These are phyloP conservation scores for Crioceris asparagi DNA, from an alignment of 2,888 invertebrate genomes.

Conservation along the genomic window DNA sequence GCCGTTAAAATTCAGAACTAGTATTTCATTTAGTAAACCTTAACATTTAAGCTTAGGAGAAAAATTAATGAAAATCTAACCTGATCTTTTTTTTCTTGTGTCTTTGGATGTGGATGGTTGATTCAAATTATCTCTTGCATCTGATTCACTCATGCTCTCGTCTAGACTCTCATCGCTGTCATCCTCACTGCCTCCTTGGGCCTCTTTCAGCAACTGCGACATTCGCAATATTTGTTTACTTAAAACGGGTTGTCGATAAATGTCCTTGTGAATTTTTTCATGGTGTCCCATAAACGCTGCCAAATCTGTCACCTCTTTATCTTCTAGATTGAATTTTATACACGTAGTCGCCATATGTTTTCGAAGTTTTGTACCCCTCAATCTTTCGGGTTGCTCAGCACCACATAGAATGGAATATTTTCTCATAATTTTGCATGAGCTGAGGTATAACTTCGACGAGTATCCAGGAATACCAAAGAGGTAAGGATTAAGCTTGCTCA, in stretches of 20 bases:
- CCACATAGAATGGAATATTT: constrained; percentile 20
- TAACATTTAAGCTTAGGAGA: too few relatives aligned
- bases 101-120: constrained; percentile 7
- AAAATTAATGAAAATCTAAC: constrained; percentile 1
- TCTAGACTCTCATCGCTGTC: background rate
- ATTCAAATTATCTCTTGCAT: constrained; percentile 5
- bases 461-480: constrained; percentile 12
- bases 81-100: constrained; percentile 4
- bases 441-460: constrained; percentile 9
- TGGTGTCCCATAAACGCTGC: constrained; percentile 23
- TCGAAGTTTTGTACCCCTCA: constrained; percentile 19
- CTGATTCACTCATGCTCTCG: constrained; percentile 1
- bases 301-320: constrained; percentile 19
- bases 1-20: too few relatives aligned
- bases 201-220: constrained; percentile 17
- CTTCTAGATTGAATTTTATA: constrained; percentile 18
- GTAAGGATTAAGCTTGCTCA: constrained; percentile 8
- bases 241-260: constrained; percentile 19
- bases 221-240: constrained; percentile 18
- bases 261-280: constrained; percentile 21
- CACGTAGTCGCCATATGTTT: constrained; percentile 24
- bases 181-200: constrained; percentile 12
- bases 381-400: constrained; percentile 16
- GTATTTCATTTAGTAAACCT: too few relatives aligned
- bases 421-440: constrained; percentile 20